These are phyloP conservation scores for Genyomyrus donnyi DNA, from an alignment of 2,113 vertebrate genomes.

Conservation along the genomic window DNA sequence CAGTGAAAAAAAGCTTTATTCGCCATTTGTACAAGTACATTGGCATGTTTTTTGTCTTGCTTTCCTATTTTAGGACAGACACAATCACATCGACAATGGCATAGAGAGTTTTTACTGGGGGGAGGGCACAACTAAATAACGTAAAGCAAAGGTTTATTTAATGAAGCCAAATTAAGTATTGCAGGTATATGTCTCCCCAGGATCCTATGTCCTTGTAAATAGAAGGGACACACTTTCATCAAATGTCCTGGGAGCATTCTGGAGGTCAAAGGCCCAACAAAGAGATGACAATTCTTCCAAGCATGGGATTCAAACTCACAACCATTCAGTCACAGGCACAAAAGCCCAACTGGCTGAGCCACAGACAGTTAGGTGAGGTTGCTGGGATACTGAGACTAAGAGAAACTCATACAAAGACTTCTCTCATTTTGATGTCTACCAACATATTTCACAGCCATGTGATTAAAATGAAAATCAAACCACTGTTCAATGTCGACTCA, in stretches of 20 bases:
- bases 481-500: background rate
- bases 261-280: background rate
- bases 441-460: background rate
- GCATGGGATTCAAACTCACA: background rate
- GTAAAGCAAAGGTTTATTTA: background rate
- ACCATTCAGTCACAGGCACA: background rate
- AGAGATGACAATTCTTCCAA: background rate
- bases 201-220: background rate
- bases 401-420: background rate
- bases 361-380: background rate
- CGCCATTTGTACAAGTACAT: background rate
- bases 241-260: background rate
- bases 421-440: background rate
- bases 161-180: background rate
- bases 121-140: background rate
- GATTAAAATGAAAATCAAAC: background rate
- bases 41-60: background rate
- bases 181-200: background rate
- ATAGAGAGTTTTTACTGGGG: background rate
- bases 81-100: background rate
- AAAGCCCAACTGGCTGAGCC: background rate
- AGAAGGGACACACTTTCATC: background rate
- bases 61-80: background rate
- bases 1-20: background rate
- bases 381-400: background rate